These are phyloP conservation scores for Pollimyrus isidori DNA, from an alignment of 2,113 vertebrate genomes.

Conservation along the genomic window DNA sequence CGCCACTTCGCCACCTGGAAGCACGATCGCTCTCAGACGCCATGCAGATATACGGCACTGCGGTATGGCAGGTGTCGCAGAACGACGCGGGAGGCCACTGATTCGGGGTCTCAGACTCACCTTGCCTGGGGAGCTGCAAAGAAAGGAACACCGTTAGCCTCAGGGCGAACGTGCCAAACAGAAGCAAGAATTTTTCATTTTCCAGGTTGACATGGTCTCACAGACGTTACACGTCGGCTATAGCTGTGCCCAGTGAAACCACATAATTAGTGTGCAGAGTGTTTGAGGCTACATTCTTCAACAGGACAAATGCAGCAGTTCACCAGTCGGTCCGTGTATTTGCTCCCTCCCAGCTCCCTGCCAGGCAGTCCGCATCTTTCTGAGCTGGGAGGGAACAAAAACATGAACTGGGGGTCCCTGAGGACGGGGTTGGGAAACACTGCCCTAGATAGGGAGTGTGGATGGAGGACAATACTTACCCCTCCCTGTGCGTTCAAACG, in stretches of 20 bases:
- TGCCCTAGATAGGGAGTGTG: background rate
- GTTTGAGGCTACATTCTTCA: background rate
- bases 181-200: background rate
- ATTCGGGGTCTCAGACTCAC: conserved; percentile 42
- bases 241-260: background rate
- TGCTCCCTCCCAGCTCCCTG: background rate
- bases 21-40: background rate
- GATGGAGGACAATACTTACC: conserved; percentile 17
- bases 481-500: conserved; percentile 18
- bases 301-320: background rate
- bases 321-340: background rate
- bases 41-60: background rate
- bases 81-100: too few relatives aligned
- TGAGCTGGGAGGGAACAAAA: background rate
- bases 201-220: background rate
- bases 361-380: background rate
- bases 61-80: background rate
- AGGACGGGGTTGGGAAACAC: background rate
- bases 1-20: background rate
- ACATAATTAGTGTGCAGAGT: background rate
- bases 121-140: conserved; percentile 63
- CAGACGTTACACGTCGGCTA: background rate
- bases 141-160: conserved; percentile 30
- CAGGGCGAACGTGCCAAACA: background rate
- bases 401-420: background rate